Conservation (phyloP, 1,140 invertebrate genomes). For the Rhizoglyphus robini region DNA sequence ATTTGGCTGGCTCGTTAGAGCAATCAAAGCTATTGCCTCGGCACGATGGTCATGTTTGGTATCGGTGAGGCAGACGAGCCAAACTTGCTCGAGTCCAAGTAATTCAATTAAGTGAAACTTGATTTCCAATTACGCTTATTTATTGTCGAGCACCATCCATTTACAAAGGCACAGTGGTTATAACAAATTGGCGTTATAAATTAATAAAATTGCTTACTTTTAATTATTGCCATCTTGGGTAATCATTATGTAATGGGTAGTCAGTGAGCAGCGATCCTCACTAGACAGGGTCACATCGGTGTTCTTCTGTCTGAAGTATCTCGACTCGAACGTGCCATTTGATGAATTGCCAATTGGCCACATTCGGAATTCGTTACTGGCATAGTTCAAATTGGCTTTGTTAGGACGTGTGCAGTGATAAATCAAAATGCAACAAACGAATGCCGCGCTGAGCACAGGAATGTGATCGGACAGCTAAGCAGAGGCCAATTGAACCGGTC, state of each 20-base stretch:
- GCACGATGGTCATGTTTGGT: neutral
- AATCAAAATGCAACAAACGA: slow-evolving; percentile 14
- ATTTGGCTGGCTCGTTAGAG: neutral
- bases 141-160: slow-evolving; percentile 7
- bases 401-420: neutral
- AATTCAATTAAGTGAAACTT: slow-evolving; percentile 10
- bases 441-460: neutral
- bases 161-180: neutral
- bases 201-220: slow-evolving; percentile 14
- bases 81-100: no score
- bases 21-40: neutral
- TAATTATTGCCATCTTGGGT: neutral
- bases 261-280: no score
- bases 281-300: no score
- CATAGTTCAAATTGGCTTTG: neutral
- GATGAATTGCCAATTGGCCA: neutral
- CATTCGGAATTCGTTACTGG: neutral
- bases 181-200: slow-evolving; percentile 9
- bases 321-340: neutral
- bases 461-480: slow-evolving; percentile 10
- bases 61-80: no score
- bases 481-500: neutral
- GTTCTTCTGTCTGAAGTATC: no score
- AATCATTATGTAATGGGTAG: neutral
- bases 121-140: slow-evolving; percentile 14